A percentile compares a stretch with the other conserved stretches of the same genome.
Conservation (phyloP, 1,140 invertebrate genomes). For the Lordiphosa mommai region DNA sequence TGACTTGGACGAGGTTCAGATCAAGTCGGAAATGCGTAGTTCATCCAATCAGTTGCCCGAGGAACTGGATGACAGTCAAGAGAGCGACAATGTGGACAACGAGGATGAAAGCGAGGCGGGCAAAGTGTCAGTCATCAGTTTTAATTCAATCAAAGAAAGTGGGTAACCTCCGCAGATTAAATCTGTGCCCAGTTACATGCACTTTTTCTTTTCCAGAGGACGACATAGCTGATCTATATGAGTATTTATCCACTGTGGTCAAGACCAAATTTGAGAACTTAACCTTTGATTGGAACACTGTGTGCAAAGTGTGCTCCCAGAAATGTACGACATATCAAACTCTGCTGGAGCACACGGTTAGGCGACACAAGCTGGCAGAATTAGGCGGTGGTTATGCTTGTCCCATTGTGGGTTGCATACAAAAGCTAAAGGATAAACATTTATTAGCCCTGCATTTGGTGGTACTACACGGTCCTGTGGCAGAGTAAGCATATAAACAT, state of each 20-base stretch:
- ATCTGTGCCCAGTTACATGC: not conserved
- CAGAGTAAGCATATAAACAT: conserved; percentile 33
- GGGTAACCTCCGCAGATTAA: not conserved
- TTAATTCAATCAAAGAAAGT: conserved; percentile 56
- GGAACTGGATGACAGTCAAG: not conserved
- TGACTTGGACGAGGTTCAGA: not conserved
- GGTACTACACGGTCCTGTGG: conserved; percentile 53
- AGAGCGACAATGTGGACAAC: conserved; percentile 45
- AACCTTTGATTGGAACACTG: conserved; percentile 50
- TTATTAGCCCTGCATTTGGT: conserved; percentile 61
- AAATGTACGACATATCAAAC: conserved; percentile 42
- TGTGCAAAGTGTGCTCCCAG: conserved; percentile 36
- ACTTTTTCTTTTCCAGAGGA: conserved; percentile 22
- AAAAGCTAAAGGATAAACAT: conserved; percentile 24
- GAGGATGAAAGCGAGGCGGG: conserved; percentile 30
- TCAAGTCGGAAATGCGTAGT: not conserved
- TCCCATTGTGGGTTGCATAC: conserved; percentile 40
- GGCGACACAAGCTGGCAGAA: conserved; percentile 7
- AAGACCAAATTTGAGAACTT: conserved; percentile 59
- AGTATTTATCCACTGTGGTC: conserved; percentile 52
- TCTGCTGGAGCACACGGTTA: conserved; percentile 36
- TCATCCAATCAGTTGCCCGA: not conserved
- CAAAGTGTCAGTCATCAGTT: conserved; percentile 48
- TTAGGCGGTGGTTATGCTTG: conserved; percentile 29
- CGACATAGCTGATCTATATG: conserved; percentile 40